phyloP scores from a whole-genome alignment of 1,140 invertebrate genomes.

The Zaprionus nigranus region DNA sequence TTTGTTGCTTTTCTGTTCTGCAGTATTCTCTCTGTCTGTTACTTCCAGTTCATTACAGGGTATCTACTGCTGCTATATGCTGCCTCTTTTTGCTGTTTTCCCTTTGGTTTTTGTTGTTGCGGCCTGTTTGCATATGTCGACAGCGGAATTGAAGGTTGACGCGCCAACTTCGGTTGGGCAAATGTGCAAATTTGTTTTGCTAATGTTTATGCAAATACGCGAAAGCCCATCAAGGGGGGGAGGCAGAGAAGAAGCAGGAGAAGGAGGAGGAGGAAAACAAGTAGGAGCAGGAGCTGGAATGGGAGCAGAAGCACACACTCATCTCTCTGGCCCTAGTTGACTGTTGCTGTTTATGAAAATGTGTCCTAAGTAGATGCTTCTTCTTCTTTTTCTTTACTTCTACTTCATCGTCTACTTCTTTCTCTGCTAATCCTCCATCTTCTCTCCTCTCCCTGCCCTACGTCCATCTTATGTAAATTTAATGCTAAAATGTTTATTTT shows the following conservation, averaged over 20 bases:
- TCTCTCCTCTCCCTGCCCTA: not conserved
- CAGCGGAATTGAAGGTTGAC: slow-evolving; percentile 35
- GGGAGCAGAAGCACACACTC: slow-evolving; percentile 24
- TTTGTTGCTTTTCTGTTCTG: no score
- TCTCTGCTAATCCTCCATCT: slow-evolving; percentile 3
- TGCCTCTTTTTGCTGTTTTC: not conserved
- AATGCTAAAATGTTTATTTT: slow-evolving; percentile 83
- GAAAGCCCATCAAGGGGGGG: slow-evolving; percentile 54
- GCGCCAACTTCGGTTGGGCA: slow-evolving; percentile 43
- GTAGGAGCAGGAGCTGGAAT: slow-evolving; percentile 13
- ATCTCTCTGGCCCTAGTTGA: slow-evolving; percentile 42
- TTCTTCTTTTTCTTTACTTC: not conserved
- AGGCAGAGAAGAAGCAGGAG: not conserved
- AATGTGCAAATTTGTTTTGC: slow-evolving; percentile 82
- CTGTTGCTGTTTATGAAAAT: slow-evolving; percentile 78
- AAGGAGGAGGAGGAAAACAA: not conserved
- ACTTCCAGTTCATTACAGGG: slow-evolving; percentile 7
- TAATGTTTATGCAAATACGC: slow-evolving; percentile 82
- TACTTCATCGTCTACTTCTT: not conserved
- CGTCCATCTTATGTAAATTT: slow-evolving; percentile 76
- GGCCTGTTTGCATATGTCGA: slow-evolving; percentile 76
- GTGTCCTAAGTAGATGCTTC: slow-evolving; percentile 57
- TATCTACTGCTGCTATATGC: slow-evolving; percentile 7
- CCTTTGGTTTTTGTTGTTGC: slow-evolving; percentile 58
- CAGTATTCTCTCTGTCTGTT: not conserved